Percentiles rank a stretch among this genome's conserved stretches.
Evolutionary conservation across 1,140 invertebrate genomes (phyloP).

Genomic region (Zelostemma sp.): DNA sequence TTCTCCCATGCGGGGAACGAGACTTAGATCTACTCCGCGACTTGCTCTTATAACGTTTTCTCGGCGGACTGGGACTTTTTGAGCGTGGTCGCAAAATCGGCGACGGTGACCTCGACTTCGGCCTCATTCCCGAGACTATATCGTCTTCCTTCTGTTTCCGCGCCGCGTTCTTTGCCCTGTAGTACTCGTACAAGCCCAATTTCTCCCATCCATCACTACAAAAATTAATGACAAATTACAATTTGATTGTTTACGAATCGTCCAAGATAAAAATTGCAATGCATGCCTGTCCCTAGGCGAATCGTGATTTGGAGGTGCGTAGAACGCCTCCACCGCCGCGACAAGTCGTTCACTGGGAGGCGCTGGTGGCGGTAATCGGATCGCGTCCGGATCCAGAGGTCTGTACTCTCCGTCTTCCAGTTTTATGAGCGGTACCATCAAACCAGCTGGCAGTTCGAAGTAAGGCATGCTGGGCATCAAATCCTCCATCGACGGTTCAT

Average conservation of each 20-base stretch:
- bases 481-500: conserved; percentile 74
- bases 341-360: conserved; percentile 92
- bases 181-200: conserved; percentile 96
- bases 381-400: conserved; percentile 89
- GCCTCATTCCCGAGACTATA: conserved; percentile 77
- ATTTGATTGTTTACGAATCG: background rate
- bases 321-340: conserved; percentile 95
- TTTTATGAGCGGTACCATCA: conserved; percentile 95
- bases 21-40: conserved; percentile 70
- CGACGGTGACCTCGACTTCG: conserved; percentile 80
- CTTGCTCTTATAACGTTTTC: conserved; percentile 80
- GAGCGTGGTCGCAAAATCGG: conserved; percentile 76
- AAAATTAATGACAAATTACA: conserved; percentile 28
- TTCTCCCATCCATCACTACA: conserved; percentile 97
- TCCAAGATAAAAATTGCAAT: background rate
- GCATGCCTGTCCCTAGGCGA: conserved; percentile 91
- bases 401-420: conserved; percentile 92
- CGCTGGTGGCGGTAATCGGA: conserved; percentile 91
- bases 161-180: conserved; percentile 93
- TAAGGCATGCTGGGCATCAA: conserved; percentile 93
- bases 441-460: conserved; percentile 94
- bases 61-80: conserved; percentile 80
- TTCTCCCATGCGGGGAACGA: conserved; percentile 69
- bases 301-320: conserved; percentile 92
- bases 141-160: conserved; percentile 91